These are phyloP conservation scores for Hystrix brachyura DNA, from an alignment of 2,113 vertebrate genomes.

Conservation along the genomic window DNA sequence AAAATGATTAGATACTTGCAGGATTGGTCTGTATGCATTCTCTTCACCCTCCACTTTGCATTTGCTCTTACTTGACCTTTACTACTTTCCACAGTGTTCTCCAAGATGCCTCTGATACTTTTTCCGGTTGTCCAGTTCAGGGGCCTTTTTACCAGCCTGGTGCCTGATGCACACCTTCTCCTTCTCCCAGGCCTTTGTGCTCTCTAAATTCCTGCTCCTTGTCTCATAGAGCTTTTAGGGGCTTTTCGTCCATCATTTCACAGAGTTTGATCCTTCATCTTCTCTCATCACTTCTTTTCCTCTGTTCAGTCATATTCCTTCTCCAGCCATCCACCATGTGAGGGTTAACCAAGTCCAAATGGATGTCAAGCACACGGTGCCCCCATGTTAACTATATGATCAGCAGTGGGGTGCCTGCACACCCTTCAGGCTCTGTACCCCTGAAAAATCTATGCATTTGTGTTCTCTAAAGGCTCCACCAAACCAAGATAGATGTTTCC, in stretches of 20 bases:
- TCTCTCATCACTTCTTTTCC: neutral
- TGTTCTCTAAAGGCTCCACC: neutral
- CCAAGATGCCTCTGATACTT: accelerated
- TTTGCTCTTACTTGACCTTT: neutral
- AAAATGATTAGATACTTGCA: neutral
- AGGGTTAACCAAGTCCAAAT: too few species aligned
- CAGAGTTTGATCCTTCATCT: neutral
- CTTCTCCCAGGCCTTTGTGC: accelerated
- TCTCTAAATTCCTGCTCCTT: neutral
- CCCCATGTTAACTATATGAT: too few species aligned
- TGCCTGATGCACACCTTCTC: too few species aligned
- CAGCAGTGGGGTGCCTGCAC: too few species aligned
- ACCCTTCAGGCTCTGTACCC: neutral
- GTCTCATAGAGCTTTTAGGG: too few species aligned
- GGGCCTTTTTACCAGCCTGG: neutral
- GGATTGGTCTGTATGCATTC: neutral
- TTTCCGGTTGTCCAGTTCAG: neutral
- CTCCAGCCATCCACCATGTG: accelerated
- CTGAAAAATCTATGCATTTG: neutral
- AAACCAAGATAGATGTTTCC: neutral
- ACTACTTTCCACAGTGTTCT: too few species aligned
- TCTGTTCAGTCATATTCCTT: neutral
- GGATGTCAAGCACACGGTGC: neutral
- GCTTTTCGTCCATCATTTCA: neutral
- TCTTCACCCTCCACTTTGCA: neutral